A percentile compares a stretch with the other conserved stretches of the same genome.
phyloP scores from a whole-genome alignment of 2,888 invertebrate genomes.

The Sphaeridia pumilis region DNA sequence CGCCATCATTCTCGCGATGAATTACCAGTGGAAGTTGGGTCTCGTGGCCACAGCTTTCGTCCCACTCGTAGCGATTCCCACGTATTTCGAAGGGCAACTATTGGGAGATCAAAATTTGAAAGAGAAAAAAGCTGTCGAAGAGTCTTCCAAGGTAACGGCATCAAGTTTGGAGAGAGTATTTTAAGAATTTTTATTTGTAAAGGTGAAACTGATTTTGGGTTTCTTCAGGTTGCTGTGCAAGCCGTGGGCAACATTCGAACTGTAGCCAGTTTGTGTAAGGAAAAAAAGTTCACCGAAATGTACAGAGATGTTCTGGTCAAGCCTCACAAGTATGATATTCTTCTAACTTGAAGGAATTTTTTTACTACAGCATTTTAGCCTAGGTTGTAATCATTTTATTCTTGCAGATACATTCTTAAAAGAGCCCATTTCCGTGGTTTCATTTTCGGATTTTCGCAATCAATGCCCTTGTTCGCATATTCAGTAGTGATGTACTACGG shows the following conservation, averaged over 20 bases:
- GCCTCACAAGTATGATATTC: slow-evolving; percentile 40
- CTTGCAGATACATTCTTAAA: neutral
- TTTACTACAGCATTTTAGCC: neutral
- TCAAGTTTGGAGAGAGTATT: no score
- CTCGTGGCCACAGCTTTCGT: slow-evolving; percentile 37
- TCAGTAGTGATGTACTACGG: slow-evolving; percentile 39
- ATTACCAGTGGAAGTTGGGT: slow-evolving; percentile 37
- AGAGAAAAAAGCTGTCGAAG: slow-evolving; percentile 53
- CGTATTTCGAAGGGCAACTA: slow-evolving; percentile 37
- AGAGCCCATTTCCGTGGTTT: slow-evolving; percentile 37
- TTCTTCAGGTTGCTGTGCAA: slow-evolving; percentile 52
- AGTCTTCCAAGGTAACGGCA: no score
- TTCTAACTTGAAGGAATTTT: neutral
- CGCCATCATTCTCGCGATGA: slow-evolving; percentile 33
- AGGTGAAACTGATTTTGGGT: no score
- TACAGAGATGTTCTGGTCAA: slow-evolving; percentile 48
- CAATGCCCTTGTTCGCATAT: slow-evolving; percentile 39
- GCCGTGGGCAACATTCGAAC: slow-evolving; percentile 63
- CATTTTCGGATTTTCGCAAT: slow-evolving; percentile 39
- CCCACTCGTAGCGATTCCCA: slow-evolving; percentile 37
- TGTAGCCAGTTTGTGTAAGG: slow-evolving; percentile 56
- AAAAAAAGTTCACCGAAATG: slow-evolving; percentile 48
- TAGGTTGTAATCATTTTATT: neutral
- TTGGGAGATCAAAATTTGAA: slow-evolving; percentile 49
- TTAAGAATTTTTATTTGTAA: no score